phyloP scores from a whole-genome alignment of 2,888 invertebrate genomes.

The Cephus runcator region DNA sequence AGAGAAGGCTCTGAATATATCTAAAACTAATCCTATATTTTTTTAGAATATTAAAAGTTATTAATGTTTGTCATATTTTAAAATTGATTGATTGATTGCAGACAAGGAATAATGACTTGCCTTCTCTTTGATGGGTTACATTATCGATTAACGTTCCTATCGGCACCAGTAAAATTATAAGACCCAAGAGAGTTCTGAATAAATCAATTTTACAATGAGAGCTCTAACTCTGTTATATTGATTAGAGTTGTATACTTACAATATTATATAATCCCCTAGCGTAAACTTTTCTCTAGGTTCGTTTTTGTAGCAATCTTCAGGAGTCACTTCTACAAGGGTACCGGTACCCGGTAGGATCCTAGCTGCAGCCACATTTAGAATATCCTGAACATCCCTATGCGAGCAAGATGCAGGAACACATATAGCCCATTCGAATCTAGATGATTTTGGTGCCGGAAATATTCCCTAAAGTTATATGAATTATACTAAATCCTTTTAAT shows the following conservation, averaged over 20 bases:
- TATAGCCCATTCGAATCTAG: constrained; percentile 24
- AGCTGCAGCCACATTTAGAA: constrained; percentile 12
- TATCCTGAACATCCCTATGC: constrained; percentile 20
- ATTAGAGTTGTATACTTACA: constrained; percentile 23
- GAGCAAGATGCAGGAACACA: constrained; percentile 30
- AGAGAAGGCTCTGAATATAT: constrained; percentile 13
- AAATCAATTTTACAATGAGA: neutral
- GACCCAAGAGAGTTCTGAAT: constrained; percentile 8
- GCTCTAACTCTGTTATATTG: neutral
- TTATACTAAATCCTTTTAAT: neutral
- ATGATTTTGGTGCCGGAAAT: constrained; percentile 12
- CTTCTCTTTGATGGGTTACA: neutral
- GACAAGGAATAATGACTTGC: neutral
- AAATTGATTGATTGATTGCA: neutral
- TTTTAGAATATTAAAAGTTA: neutral
- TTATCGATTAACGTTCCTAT: constrained; percentile 11
- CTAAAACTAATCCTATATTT: neutral
- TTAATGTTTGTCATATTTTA: neutral
- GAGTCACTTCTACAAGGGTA: constrained; percentile 15
- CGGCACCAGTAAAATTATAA: constrained; percentile 7
- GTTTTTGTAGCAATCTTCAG: constrained; percentile 18
- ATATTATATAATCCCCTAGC: constrained; percentile 22
- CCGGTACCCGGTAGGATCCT: constrained; percentile 13
- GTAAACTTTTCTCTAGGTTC: constrained; percentile 10
- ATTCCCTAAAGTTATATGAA: constrained; percentile 4